Evolutionary conservation across 2,888 invertebrate species (phyloP), one percentile per base, ranked within the genome.

Genomic region (Melieria omissa): DNA sequence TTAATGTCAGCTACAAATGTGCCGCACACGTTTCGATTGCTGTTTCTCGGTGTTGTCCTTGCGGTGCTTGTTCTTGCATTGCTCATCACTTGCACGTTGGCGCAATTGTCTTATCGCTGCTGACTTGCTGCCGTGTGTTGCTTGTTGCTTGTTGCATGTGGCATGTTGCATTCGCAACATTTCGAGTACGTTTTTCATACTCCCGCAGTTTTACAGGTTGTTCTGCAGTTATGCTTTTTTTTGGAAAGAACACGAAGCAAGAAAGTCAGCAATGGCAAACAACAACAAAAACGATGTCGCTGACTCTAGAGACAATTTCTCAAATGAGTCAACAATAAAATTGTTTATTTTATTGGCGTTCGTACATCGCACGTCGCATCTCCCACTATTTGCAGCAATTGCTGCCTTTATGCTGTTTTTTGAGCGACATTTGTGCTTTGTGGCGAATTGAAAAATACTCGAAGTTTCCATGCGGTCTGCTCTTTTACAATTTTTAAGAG

Each of bases 271-370:
- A 42, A 41, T 45, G 57, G 44, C 5, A 66, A 45, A 58, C 47
- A 80, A 54, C 47, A 8, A 45, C 41, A 49, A 64, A 29, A 29
- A 16, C 41, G 60, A 41, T 14, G 49, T 67, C 62, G 62, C 62
- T 69, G 62, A 69, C 69, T 69, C 69, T 63, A 12, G 69, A 69
- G 81, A 83, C 83, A 82, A 85, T 83, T 85, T 75, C 86, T 84
- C 86, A 82, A 85, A 85, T 85, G 85, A 86, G 81, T 80, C 81
- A 79, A 79, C 81, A 85, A 79, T 84, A 82, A 84, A 86, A 84
- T 85, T 85, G 81, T 84, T 85, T 82, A 83, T 83, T 85, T 85
- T 84, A 84, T 84, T 81, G 79, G 66, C 75, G 65, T 63, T 29
- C 29, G 29, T 29, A 29, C 29, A 29, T n/a, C n/a, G n/a, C 29